These are phyloP conservation scores for Xiphorhynchus erythropygius DNA, from an alignment of 2,797 vertebrate genomes.

Conservation along the genomic window DNA sequence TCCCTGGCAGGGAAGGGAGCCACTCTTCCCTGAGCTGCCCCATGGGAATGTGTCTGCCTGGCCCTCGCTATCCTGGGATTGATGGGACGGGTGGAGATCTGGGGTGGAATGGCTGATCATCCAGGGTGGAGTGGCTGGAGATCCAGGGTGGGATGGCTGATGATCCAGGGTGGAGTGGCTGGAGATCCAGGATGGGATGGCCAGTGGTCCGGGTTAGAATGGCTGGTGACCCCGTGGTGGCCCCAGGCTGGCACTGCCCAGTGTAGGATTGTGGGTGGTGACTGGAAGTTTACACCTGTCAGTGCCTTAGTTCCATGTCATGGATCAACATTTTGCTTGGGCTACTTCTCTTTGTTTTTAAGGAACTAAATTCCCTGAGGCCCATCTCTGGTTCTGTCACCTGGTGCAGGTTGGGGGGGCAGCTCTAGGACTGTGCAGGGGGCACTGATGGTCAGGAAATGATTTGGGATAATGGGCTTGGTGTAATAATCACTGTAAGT, in stretches of 20 bases:
- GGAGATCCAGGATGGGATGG: background rate
- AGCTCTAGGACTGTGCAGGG: background rate
- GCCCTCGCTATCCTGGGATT: rapidly evolving
- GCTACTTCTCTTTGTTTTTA: background rate
- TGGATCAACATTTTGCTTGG: background rate
- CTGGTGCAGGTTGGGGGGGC: background rate
- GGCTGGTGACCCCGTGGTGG: background rate
- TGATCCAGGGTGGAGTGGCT: background rate
- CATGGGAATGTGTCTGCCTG: rapidly evolving
- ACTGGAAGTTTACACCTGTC: background rate
- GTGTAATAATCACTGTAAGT: rapidly evolving
- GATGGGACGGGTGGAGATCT: background rate
- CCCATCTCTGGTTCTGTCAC: background rate
- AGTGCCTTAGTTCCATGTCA: conserved; percentile 56
- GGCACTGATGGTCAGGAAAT: background rate
- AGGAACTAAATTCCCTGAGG: background rate
- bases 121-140: background rate
- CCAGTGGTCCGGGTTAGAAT: background rate
- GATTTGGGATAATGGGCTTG: rapidly evolving
- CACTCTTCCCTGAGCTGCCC: background rate
- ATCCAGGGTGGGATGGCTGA: background rate
- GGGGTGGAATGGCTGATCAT: background rate
- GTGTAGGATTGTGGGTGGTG: rapidly evolving
- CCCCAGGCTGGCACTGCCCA: rapidly evolving
- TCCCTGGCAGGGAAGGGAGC: background rate